Evolutionary conservation across 2,888 invertebrate species (phyloP).

Genomic region (Gerosis bhagava): DNA sequence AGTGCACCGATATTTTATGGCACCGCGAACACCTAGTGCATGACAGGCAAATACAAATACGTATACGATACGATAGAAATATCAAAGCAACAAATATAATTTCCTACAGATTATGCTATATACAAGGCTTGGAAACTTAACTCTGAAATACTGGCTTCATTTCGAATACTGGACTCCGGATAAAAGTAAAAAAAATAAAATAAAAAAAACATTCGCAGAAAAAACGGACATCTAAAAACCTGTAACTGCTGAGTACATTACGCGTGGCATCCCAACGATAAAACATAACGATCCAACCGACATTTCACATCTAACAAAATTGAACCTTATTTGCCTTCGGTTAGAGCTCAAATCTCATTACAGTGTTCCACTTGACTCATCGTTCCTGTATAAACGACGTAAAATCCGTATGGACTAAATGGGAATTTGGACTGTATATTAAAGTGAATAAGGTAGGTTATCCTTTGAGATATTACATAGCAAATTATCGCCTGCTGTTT

Average conservation of each 20-base stretch:
- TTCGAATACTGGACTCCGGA: slow-evolving; percentile 20
- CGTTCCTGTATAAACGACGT: background rate
- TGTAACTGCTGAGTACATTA: slow-evolving; percentile 41
- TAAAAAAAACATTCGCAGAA: slow-evolving; percentile 20
- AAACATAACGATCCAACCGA: background rate
- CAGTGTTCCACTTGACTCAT: background rate
- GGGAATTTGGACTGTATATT: background rate
- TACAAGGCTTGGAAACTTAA: no score
- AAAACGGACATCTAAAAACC: slow-evolving; percentile 31
- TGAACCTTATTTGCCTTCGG: slow-evolving; percentile 3
- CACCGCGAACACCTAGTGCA: no score
- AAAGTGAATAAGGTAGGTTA: background rate
- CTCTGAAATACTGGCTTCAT: slow-evolving; percentile 15
- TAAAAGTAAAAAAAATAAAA: slow-evolving; percentile 24
- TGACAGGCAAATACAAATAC: no score
- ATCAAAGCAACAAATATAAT: no score
- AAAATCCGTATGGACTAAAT: background rate
- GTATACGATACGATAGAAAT: no score
- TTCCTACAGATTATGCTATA: no score
- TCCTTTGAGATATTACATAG: slow-evolving; percentile 26
- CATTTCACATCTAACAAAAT: slow-evolving; percentile 9
- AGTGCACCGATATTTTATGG: no score
- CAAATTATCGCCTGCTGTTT: slow-evolving; percentile 46
- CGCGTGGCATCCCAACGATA: slow-evolving; percentile 37
- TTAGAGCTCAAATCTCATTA: slow-evolving; percentile 10